Evolutionary conservation across 2,113 vertebrate species (phyloP).

Genomic region (Zosterops borbonicus): DNA sequence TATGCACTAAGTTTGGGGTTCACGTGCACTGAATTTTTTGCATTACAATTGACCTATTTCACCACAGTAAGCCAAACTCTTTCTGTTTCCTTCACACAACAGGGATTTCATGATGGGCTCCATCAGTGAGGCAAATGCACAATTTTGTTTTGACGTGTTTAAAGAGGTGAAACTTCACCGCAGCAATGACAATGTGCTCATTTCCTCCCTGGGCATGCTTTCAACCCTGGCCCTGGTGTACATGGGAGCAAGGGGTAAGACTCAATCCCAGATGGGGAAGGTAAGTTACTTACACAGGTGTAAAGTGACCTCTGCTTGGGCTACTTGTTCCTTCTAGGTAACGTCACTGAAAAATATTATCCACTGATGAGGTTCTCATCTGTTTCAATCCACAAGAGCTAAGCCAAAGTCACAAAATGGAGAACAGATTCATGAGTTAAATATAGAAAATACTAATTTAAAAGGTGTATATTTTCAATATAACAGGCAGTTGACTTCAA

Average conservation of each 20-base stretch:
- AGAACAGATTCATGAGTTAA: background rate
- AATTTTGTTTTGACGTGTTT: slow-evolving; percentile 79
- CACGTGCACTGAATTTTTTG: background rate
- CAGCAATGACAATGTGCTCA: slow-evolving; percentile 75
- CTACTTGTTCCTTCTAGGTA: background rate
- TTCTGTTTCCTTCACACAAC: background rate
- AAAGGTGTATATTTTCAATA: background rate
- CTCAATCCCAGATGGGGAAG: slow-evolving; percentile 81
- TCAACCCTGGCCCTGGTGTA: slow-evolving; percentile 81
- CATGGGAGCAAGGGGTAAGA: slow-evolving; percentile 80
- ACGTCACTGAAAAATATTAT: background rate
- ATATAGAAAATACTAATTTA: background rate
- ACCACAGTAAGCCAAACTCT: background rate
- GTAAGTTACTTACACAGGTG: slow-evolving; percentile 55
- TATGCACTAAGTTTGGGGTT: background rate
- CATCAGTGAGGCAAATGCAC: slow-evolving; percentile 73
- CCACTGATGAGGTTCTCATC: background rate
- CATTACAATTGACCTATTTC: background rate
- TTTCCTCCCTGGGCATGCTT: slow-evolving; percentile 83
- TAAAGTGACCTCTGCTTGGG: background rate
- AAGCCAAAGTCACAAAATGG: background rate
- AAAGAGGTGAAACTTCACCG: slow-evolving; percentile 70
- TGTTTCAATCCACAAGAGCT: background rate
- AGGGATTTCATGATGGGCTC: slow-evolving; percentile 45
- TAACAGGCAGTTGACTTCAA: background rate